These are phyloP conservation scores for Aphelinus certus DNA, from an alignment of 1,140 invertebrate genomes.

Conservation along the genomic window DNA sequence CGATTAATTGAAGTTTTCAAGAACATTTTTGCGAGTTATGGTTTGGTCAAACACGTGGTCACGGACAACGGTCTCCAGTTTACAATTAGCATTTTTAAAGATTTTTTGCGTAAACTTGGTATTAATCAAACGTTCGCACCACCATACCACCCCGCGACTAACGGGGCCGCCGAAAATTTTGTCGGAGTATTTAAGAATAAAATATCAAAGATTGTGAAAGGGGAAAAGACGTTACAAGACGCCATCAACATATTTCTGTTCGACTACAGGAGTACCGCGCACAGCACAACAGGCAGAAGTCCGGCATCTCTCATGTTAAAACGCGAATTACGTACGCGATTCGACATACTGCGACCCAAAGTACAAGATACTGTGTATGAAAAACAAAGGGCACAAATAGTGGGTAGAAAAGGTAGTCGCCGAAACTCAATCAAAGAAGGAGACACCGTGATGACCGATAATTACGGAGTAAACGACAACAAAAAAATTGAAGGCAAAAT, in stretches of 20 bases:
- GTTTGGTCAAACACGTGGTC: conserved; percentile 28
- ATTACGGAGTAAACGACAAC: conserved; percentile 1
- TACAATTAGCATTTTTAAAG: conserved; percentile 40
- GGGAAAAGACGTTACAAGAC: conserved; percentile 29
- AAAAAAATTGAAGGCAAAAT: conserved; percentile 6
- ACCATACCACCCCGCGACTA: conserved; percentile 40
- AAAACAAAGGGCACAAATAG: conserved; percentile 21
- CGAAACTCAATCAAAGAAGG: background rate
- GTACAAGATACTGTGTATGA: background rate
- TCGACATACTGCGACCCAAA: conserved; percentile 19
- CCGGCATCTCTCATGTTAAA: conserved; percentile 29
- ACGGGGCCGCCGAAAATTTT: conserved; percentile 39
- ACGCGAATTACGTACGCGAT: conserved; percentile 17
- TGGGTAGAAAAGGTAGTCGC: background rate
- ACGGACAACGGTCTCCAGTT: conserved; percentile 14
- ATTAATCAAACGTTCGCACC: conserved; percentile 44
- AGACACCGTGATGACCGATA: conserved; percentile 5
- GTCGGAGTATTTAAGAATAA: conserved; percentile 40
- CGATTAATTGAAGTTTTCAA: conserved; percentile 40
- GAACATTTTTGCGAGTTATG: conserved; percentile 6
- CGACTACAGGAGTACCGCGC: conserved; percentile 47
- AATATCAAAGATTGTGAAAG: conserved; percentile 44
- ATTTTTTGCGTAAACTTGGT: conserved; percentile 43
- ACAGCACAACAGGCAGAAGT: conserved; percentile 46
- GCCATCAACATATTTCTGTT: conserved; percentile 47